phyloP scores from a whole-genome alignment of 1,140 invertebrate species.

The Zeugodacus cucurbitae region DNA sequence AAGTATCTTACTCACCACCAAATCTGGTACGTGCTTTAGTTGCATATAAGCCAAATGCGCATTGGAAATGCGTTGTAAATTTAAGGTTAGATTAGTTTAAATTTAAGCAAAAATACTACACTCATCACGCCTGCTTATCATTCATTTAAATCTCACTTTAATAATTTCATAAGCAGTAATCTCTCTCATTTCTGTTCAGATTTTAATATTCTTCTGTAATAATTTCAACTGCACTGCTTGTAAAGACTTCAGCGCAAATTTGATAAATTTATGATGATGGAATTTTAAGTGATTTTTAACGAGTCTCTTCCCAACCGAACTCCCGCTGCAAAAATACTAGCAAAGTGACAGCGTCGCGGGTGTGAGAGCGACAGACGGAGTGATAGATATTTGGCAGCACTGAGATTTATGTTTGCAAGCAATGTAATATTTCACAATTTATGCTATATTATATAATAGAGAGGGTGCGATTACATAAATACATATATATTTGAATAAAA shows the following conservation, averaged over 20 bases:
- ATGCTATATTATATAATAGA: not conserved
- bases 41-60: too few relatives aligned
- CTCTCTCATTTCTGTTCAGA: not conserved
- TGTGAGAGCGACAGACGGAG: not conserved
- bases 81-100: too few relatives aligned
- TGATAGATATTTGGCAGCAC: not conserved
- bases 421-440: not conserved
- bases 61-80: too few relatives aligned
- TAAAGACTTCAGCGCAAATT: constrained; percentile 40
- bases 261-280: constrained; percentile 67
- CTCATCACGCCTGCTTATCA: not conserved
- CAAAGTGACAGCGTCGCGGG: not conserved
- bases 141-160: not conserved
- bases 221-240: not conserved
- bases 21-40: too few relatives aligned
- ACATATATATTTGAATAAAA: too few relatives aligned
- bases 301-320: constrained; percentile 47
- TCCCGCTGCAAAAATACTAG: not conserved
- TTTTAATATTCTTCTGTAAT: not conserved
- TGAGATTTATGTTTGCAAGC: not conserved
- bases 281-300: constrained; percentile 66
- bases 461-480: not conserved
- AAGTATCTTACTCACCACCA: too few relatives aligned
- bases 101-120: too few relatives aligned
- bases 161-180: not conserved